Evolutionary conservation across 2,888 invertebrate genomes (phyloP), one percentile per base, ranked within the genome.

Genomic region (Gortyna flavago): DNA sequence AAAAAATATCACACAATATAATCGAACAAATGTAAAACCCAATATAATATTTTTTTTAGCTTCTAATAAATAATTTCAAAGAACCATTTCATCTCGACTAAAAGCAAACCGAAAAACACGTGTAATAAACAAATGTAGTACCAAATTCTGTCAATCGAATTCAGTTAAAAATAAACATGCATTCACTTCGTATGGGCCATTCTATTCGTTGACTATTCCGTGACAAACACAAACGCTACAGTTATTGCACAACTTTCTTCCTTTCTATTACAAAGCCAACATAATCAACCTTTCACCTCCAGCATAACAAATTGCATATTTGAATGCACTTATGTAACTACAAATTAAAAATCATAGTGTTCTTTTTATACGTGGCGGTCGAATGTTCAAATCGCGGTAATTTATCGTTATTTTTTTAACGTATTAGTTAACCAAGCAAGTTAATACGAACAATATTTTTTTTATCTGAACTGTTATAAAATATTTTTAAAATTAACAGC

Each of bases 81-180:
- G n/a, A 67, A 77, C 35, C 9, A 59, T 69, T 75, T 84, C 72
- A 78, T 81, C 77, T 78, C 78, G 64, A 80, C 35, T 48, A 62
- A 5, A 13, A 57, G 6, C 61, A 41, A 41, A 51, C 18, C 2
- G 16, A 41, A 41, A 57, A 71, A 5, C 21, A 38, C 48, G 5
- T 44, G 61, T 18, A 57, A 21, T 21, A 9, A 70, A 69, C 18
- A 29, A 65, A 51, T 38, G 2, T 18, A 62, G 25, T 35, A 13
- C 35, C 18, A 38, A 72, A 21, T 35, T 48, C 32, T n/a, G 32
- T 35, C 7, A 64, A 62, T 16, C 11, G 38, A 72, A 62, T 11
- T 48, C 32, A 72, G 21, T 11, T 7, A 29, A 61, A 61, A 35
- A 38, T 29, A n/a, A 8, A 54, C 3, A 7, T 13, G 11, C 13